Evolutionary conservation across 92 coral and sea anemone genomes (phyloP), one percentile per base, ranked within the genome.

Genomic region (Micromussa lordhowensis): DNA sequence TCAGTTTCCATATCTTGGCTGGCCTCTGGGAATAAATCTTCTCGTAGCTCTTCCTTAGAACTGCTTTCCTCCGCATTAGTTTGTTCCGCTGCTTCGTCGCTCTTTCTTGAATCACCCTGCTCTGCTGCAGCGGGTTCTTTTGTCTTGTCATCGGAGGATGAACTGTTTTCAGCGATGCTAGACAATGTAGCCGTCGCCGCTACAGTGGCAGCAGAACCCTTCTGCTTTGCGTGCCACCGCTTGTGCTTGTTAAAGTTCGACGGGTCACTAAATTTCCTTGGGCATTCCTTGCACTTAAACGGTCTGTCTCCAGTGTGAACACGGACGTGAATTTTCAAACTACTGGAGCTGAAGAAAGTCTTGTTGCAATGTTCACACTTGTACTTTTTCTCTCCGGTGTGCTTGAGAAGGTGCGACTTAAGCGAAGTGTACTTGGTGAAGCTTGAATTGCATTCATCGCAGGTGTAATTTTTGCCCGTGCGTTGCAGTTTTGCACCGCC

Each of bases 241-340:
- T 98, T 98, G 89, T 98, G 99, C 74, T 98, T 98, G 93, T 98
- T 98, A 79, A 98, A 98, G 90, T 98, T 98, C 31, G 99, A 98
- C 17, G 99, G 99, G 73, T 98, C 99, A 75, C 99, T 98, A 78
- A 98, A 98, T 68, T 95, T 96, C 80, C 98, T 93, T 24, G 98
- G 95, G 89, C 99, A 98, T 29, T 94, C 96, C 87, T 96, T 98
- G 92, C 99, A 98, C 75, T 96, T 98, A 80, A 98, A 95, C 44
- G 99, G 99, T 44, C 98, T 83, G 55, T 98, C 99, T 1, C 99
- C 99, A 24, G 99, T 96, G 89, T 98, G 99, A 53, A 98, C 98
- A 17, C 99, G 96, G 4, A 94, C 96, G 58, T 98, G 99, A 61
- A 98, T 98, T 92, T 98, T 98, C 59, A 98, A 86, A 80, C 98